Evolutionary conservation across 2,113 vertebrate genomes (phyloP), one percentile per base, ranked within the genome.

Genomic region (Upupa epops): DNA sequence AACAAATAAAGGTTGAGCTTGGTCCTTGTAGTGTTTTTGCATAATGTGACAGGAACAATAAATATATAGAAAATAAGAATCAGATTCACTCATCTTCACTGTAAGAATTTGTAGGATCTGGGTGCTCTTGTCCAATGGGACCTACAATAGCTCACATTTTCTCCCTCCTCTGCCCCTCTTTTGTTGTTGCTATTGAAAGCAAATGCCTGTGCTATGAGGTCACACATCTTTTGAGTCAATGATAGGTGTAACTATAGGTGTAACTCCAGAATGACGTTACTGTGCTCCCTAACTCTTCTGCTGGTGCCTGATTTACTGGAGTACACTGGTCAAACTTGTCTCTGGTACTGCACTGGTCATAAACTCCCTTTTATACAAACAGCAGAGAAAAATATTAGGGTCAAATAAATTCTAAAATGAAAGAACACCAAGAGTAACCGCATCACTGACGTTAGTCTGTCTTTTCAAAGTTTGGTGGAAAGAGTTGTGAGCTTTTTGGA

Each of bases 241-340:
- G 11, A 49, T 46, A 86, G 84, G 60, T 94, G 88, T 81, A 94
- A 93, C 48, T 91, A n/a, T n/a, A 42, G 40, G 15, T 42, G 40
- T 42, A 42, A 42, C 40, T 42, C 79, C 64, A 71, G 69, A 83
- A 49, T 83, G 42, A 45, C 54, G 89, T 81, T 5, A 77, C 32
- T 76, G 18, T 49, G 69, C 79, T 80, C 89, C 69, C 79, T n/a
- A 76, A 60, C 29, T 64, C 75, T 60, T 48, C 56, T 75, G 17
- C 69, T 78, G 76, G 69, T 86, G 61, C 65, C 76, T 86, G 79
- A 95, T 95, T 93, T 90, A 93, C 83, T 83, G 31, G 20, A 61
- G 58, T 65, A 42, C 32, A 18, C 65, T 80, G 80, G 54, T 86
- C 94, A 94, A 5, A 42, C 83, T 83, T 72, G 49, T 75, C 86